Conservation (phyloP, 1,140 invertebrate genomes). For the Trichomalopsis sarcophagae region DNA sequence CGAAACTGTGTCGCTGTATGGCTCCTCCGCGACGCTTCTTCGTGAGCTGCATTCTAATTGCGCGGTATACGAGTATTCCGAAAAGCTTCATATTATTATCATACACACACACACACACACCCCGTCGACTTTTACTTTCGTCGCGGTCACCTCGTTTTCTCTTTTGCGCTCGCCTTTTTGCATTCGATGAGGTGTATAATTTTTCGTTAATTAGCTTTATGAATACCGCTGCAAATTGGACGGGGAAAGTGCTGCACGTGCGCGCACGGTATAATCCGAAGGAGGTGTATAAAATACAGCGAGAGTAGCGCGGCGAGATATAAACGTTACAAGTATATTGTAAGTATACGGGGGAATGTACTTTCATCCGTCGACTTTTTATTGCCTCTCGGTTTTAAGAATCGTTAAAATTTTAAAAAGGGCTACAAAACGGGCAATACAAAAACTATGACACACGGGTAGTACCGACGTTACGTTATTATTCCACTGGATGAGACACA, state of each 20-base stretch:
- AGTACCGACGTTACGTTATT: too few relatives aligned
- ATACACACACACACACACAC: neutral
- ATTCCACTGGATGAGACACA: too few relatives aligned
- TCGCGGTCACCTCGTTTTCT: neutral
- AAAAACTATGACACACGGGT: too few relatives aligned
- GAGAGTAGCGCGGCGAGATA: too few relatives aligned
- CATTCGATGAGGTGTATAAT: neutral
- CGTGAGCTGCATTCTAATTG: constrained; percentile 9
- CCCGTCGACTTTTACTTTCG: neutral
- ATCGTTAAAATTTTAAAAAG: too few relatives aligned
- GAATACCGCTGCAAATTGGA: neutral
- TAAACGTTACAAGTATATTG: neutral
- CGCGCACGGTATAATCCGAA: too few relatives aligned
- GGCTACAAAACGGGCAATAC: too few relatives aligned
- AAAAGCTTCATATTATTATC: neutral
- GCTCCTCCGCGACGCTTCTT: neutral
- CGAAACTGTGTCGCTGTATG: neutral
- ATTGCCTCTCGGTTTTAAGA: too few relatives aligned
- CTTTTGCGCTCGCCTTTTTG: neutral
- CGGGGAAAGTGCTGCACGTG: neutral
- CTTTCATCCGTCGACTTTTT: too few relatives aligned
- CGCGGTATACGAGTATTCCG: neutral
- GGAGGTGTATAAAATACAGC: too few relatives aligned
- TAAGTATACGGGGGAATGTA: too few relatives aligned
- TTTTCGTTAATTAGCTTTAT: neutral